Evolutionary conservation across 64 coral and sea anemone species (phyloP).

Genomic region (Montipora efflorescens): DNA sequence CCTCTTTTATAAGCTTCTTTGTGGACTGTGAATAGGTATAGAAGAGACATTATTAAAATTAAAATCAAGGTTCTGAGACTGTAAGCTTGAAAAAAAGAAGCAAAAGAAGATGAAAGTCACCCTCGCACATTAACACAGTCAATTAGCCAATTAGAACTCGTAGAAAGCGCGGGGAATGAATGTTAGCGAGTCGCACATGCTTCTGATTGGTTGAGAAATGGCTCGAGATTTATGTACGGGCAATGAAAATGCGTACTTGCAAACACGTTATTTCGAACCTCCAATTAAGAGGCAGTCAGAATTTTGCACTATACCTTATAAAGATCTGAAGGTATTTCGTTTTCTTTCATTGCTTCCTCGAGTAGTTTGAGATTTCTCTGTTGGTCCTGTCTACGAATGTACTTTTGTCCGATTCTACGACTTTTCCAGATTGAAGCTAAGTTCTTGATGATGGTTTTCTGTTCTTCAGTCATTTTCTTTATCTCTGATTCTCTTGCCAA

Average conservation of each 20-base stretch:
- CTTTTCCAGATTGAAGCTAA: slow-evolving; percentile 59
- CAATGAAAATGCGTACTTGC: no score
- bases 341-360: slow-evolving; percentile 42
- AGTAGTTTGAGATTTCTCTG: slow-evolving; percentile 53
- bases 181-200: no score
- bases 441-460: slow-evolving; percentile 68
- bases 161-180: no score
- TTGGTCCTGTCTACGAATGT: slow-evolving; percentile 61
- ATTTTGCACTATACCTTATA: slow-evolving; percentile 28
- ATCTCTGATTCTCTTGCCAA: slow-evolving; percentile 43
- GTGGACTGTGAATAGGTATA: slow-evolving; percentile 20
- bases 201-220: no score
- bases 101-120: no score
- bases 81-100: no score
- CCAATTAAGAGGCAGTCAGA: no score
- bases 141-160: no score
- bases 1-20: slow-evolving; percentile 54
- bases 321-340: slow-evolving; percentile 39
- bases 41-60: neutral
- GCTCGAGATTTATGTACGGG: no score
- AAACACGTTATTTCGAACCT: no score
- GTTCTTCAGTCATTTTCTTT: slow-evolving; percentile 44
- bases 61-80: neutral
- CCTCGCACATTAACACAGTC: no score
- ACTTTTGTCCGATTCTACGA: slow-evolving; percentile 65